phyloP scores from a whole-genome alignment of 2,888 invertebrate genomes.

The Hedychridium roseum region DNA sequence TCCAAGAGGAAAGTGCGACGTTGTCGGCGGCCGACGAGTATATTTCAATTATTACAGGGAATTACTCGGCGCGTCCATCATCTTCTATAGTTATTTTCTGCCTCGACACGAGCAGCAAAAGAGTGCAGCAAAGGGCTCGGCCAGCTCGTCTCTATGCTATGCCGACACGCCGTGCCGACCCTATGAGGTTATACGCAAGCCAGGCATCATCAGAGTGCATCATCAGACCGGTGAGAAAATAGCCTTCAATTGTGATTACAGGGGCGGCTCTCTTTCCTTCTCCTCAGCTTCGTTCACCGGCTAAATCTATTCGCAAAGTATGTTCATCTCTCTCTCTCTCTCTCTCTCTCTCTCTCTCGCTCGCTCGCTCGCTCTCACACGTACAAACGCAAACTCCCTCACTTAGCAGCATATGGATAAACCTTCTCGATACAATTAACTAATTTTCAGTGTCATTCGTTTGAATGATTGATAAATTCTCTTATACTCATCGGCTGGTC shows the following conservation, averaged over 20 bases:
- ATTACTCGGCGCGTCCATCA: constrained; percentile 63
- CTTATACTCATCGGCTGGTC: too few species aligned
- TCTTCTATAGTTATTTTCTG: constrained; percentile 63
- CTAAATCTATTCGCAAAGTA: constrained; percentile 38
- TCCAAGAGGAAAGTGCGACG: too few species aligned
- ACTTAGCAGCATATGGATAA: too few species aligned
- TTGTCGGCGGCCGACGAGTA: constrained; percentile 56
- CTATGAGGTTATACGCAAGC: constrained; percentile 55
- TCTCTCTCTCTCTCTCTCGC: constrained; percentile 28
- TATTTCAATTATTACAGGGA: constrained; percentile 65
- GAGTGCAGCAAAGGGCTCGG: constrained; percentile 32
- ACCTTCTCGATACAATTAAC: too few species aligned
- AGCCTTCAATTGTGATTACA: constrained; percentile 65
- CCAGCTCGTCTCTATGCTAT: constrained; percentile 33
- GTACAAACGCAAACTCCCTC: too few species aligned
- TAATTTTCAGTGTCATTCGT: too few species aligned
- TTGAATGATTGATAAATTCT: too few species aligned
- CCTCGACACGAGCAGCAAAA: constrained; percentile 52
- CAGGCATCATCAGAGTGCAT: constrained; percentile 62
- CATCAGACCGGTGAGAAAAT: constrained; percentile 65
- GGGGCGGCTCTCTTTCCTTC: constrained; percentile 58
- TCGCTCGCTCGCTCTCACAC: constrained; percentile 21
- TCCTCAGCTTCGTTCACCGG: constrained; percentile 45
- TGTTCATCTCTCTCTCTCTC: constrained; percentile 8
- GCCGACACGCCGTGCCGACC: constrained; percentile 49